Evolutionary conservation across 2,888 invertebrate genomes (phyloP).

Genomic region (Unio delphinus): DNA sequence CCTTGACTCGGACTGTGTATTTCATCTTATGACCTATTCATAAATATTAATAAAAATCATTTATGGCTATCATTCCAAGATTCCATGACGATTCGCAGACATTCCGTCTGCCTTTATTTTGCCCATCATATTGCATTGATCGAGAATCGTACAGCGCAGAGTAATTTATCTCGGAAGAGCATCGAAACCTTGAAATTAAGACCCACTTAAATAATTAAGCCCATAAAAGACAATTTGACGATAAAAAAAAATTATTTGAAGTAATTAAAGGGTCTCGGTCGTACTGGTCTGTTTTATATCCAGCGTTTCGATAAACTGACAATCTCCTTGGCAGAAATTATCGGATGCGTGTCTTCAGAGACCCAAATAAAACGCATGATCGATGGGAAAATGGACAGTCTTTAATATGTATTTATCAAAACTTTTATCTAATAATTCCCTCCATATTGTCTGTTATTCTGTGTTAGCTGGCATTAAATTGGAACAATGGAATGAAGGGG

Average conservation of each 20-base stretch:
- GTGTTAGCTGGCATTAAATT: constrained; percentile 53
- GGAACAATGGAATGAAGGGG: constrained; percentile 55
- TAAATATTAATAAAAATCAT: too few relatives aligned
- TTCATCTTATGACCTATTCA: too few relatives aligned
- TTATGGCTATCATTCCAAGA: too few relatives aligned
- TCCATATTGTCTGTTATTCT: constrained; percentile 53
- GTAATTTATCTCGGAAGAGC: constrained; percentile 4
- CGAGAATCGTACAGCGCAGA: too few relatives aligned
- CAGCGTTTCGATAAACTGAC: constrained; percentile 11
- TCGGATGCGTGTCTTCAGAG: constrained; percentile 9
- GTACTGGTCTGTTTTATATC: constrained; percentile 16
- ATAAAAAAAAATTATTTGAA: constrained; percentile 22
- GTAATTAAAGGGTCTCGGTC: constrained; percentile 21
- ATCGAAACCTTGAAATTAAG: constrained; percentile 27
- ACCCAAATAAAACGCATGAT: neutral
- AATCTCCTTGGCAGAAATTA: constrained; percentile 19
- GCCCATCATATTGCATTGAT: too few relatives aligned
- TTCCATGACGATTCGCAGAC: too few relatives aligned
- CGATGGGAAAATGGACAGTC: constrained; percentile 35
- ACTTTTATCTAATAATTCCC: constrained; percentile 58
- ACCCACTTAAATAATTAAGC: constrained; percentile 34
- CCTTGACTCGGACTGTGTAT: too few relatives aligned
- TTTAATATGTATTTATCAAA: constrained; percentile 58
- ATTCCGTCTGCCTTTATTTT: too few relatives aligned
- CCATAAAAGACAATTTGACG: constrained; percentile 13